Evolutionary conservation across 2,888 invertebrate species (phyloP), one percentile per base, ranked within the genome.

Genomic region (Drosophila hamatofila): DNA sequence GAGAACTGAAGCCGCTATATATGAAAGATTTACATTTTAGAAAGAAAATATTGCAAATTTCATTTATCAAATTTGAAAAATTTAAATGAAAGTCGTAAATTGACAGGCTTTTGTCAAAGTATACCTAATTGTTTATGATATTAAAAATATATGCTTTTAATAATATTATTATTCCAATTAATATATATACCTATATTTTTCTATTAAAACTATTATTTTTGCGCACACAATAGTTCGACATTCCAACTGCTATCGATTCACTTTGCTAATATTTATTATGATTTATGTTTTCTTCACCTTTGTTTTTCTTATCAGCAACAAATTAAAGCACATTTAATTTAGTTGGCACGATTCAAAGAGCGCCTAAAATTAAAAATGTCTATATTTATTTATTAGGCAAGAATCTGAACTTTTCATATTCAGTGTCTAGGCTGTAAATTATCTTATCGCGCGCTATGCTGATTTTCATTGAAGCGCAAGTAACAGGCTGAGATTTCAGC

Each of bases 291-390:
- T 18, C 16, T n/a, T 35, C 21, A 14, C 30, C 12, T 46, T 35
- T 67, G 35, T 2, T 16, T 21, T n/a, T 3, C 41, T 78, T 81
- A 81, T 86, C 81, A 57, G 23, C 37, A 61, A 72, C 33, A 66
- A 59, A 51, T 76, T 64, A 85, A 80, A 51, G 52, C 76, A 79
- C 67, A 73, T 78, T 83, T 86, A 68, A 77, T 78, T 77, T 69
- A 33, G 48, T 8, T 80, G 81, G 39, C 75, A 49, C 12, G 49
- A 8, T 2, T 30, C 30, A 11, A 9, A 30, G 11, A 30, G 30
- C 30, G 30, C 59, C 51, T 55, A 25, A 55, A 48, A 39, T n/a
- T n/a, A 12, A 16, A 52, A 57, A 25, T 11, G 3, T 8, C 1
- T 44, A 21, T 77, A 62, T 63, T 63, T 72, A 67, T 60, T 68